Percentiles rank a stretch among this genome's conserved stretches.
Conservation (phyloP, 1,140 invertebrate species). For the Gerris buenoi region DNA sequence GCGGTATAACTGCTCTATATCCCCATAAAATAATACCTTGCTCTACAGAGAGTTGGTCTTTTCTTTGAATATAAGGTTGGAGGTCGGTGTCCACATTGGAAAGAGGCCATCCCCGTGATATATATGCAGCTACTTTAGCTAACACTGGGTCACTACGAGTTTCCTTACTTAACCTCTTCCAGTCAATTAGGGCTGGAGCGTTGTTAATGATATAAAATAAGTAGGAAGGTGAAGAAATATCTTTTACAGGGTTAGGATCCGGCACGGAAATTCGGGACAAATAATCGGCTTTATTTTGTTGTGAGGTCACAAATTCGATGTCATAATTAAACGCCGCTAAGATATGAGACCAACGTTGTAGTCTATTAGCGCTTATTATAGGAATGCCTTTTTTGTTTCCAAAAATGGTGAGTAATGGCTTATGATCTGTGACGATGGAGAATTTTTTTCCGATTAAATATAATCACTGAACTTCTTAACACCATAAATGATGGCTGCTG, state of each 20-base stretch:
- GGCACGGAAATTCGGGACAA: not conserved
- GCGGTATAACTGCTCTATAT: not conserved
- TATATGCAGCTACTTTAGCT: not conserved
- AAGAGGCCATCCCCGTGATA: not conserved
- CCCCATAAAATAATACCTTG: not conserved
- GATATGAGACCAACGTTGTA: conserved; percentile 15
- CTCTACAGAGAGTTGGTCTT: not conserved
- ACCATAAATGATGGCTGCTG: conserved; percentile 34
- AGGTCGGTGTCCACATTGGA: not conserved
- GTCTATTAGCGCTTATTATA: not conserved
- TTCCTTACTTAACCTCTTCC: not conserved
- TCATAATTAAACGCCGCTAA: conserved; percentile 27
- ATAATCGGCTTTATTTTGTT: not conserved
- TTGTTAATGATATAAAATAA: not conserved
- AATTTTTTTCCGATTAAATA: conserved; percentile 36
- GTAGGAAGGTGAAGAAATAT: not conserved
- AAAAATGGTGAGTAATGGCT: conserved; percentile 34
- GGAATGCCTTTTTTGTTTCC: conserved; percentile 15
- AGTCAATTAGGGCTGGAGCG: not conserved
- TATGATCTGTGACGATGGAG: conserved; percentile 33
- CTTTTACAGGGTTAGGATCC: not conserved
- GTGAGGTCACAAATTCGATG: conserved; percentile 20
- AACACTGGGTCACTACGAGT: not conserved
- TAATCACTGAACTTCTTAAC: conserved; percentile 38
- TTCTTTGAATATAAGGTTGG: not conserved